Conservation (phyloP, 2,888 invertebrate genomes). For the Marasmarcha lunaedactyla region DNA sequence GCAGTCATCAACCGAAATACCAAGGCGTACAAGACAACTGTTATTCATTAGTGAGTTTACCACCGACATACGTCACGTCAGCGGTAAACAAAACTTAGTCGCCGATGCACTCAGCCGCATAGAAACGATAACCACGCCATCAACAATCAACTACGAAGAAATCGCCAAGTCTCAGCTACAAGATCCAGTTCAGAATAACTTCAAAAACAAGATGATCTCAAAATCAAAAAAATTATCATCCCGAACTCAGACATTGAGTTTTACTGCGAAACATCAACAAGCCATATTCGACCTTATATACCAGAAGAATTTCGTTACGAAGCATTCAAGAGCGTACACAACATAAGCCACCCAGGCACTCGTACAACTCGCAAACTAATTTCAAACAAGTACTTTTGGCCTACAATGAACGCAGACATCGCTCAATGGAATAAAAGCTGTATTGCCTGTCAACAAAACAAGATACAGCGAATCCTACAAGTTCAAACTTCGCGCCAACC, state of each 20-base stretch:
- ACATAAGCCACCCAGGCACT: too few species aligned
- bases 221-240: background rate
- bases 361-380: too few species aligned
- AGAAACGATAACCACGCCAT: constrained; percentile 9
- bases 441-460: too few species aligned
- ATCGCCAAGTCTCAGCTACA: constrained; percentile 8
- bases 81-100: constrained; percentile 10
- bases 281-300: too few species aligned
- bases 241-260: background rate
- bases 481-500: too few species aligned
- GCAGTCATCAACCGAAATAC: constrained; percentile 6
- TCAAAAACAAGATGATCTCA: constrained; percentile 3
- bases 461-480: too few species aligned
- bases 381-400: too few species aligned
- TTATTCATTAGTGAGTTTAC: constrained; percentile 14
- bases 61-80: constrained; percentile 10
- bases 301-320: too few species aligned
- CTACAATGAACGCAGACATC: too few species aligned
- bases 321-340: too few species aligned
- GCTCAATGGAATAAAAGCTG: too few species aligned
- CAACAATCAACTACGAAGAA: constrained; percentile 8
- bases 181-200: constrained; percentile 4
- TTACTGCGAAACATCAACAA: too few species aligned
- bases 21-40: constrained; percentile 10
- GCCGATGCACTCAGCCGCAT: constrained; percentile 17